Conservation (phyloP, 2,888 invertebrate species). For the Hylaea fasciaria region DNA sequence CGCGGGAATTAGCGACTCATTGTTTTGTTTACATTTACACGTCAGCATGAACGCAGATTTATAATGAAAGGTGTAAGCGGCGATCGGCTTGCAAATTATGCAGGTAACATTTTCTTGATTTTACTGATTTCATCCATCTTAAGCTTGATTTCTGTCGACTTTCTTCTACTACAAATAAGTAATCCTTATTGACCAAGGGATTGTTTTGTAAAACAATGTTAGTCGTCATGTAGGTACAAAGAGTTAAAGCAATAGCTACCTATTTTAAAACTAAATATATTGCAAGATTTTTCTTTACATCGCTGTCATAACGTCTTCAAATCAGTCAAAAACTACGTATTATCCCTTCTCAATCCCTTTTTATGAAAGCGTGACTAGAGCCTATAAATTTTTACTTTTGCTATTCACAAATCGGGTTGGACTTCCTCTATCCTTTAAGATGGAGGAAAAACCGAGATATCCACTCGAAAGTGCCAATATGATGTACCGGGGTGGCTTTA, state of each 20-base stretch:
- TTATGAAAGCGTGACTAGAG: conserved; percentile 42
- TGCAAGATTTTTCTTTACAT: too few species aligned
- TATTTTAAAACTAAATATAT: too few species aligned
- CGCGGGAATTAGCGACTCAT: conserved; percentile 78
- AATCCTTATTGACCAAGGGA: too few species aligned
- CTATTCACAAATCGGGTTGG: conserved; percentile 45
- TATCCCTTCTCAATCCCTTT: conserved; percentile 20
- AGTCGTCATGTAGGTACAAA: too few species aligned
- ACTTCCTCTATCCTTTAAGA: conserved; percentile 63
- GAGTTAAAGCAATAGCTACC: too few species aligned
- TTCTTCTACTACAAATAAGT: too few species aligned
- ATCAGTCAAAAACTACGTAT: conserved; percentile 2
- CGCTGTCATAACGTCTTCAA: not conserved
- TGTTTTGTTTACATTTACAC: conserved; percentile 84
- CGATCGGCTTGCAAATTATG: conserved; percentile 30
- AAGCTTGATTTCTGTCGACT: too few species aligned
- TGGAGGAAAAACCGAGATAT: conserved; percentile 71
- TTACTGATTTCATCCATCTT: too few species aligned
- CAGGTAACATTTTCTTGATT: not conserved
- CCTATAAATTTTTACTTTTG: conserved; percentile 29
- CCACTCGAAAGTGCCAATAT: conserved; percentile 78
- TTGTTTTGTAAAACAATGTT: too few species aligned
- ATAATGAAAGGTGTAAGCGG: conserved; percentile 47
- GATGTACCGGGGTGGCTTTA: conserved; percentile 79
- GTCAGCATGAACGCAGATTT: conserved; percentile 71